Conservation (phyloP, 1,140 invertebrate species). For the Drosophila novamexicana region DNA sequence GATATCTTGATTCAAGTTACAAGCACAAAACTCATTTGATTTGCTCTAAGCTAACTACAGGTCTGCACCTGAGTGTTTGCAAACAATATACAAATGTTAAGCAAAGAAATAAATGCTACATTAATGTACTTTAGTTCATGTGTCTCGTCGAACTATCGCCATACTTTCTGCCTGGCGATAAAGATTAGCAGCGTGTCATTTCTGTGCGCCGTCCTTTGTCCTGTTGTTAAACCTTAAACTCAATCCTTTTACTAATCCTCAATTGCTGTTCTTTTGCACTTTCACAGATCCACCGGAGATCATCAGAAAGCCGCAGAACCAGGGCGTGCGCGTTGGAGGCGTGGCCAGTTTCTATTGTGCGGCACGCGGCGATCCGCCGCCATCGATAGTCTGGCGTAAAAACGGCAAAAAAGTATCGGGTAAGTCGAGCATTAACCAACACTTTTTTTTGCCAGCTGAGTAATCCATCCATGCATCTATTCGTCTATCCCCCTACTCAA, state of each 20-base stretch:
- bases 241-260: slow-evolving; percentile 35
- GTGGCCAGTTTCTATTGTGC: slow-evolving; percentile 98
- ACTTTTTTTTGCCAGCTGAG: not conserved
- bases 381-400: slow-evolving; percentile 95
- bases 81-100: no score
- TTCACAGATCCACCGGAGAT: slow-evolving; percentile 95
- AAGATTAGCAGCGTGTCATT: not conserved
- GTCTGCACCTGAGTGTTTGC: no score
- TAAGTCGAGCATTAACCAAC: slow-evolving; percentile 84
- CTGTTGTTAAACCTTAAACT: not conserved
- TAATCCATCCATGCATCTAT: not conserved
- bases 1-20: no score
- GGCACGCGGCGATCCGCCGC: slow-evolving; percentile 94
- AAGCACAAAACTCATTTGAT: no score
- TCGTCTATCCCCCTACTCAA: slow-evolving; percentile 16
- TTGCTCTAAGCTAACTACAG: no score
- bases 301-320: slow-evolving; percentile 92
- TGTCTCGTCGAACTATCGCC: not conserved
- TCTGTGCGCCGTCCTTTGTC: not conserved
- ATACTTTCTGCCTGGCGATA: no score
- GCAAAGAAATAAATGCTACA: no score
- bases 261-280: slow-evolving; percentile 73
- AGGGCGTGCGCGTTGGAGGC: slow-evolving; percentile 94
- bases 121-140: no score
- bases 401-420: slow-evolving; percentile 93